Evolutionary conservation across 2,888 invertebrate genomes (phyloP).

Genomic region (Mamestra brassicae): DNA sequence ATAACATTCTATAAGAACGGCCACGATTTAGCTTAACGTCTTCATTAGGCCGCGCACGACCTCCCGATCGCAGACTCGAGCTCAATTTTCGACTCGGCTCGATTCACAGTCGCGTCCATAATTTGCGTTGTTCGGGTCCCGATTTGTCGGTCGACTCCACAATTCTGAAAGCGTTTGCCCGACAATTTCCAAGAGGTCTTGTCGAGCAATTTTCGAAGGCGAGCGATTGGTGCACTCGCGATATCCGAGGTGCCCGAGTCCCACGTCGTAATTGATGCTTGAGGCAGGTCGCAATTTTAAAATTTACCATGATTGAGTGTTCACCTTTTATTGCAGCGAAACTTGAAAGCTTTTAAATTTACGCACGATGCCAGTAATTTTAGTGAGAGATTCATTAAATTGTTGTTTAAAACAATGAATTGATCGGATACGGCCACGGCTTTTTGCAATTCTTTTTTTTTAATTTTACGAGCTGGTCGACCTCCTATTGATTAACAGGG

Average conservation of each 20-base stretch:
- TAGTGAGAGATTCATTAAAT: conserved; percentile 74
- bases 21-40: conserved; percentile 87
- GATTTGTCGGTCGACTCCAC: conserved; percentile 83
- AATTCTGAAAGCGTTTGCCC: conserved; percentile 81
- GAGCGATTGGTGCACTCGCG: conserved; percentile 81
- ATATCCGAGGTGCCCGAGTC: conserved; percentile 77
- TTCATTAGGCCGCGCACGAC: conserved; percentile 88
- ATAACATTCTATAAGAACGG: conserved; percentile 82
- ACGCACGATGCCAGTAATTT: conserved; percentile 76
- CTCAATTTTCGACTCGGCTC: conserved; percentile 85
- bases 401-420: conserved; percentile 80
- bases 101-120: conserved; percentile 79
- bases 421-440: conserved; percentile 52
- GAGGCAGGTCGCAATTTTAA: conserved; percentile 87
- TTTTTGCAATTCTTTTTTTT: conserved; percentile 60
- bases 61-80: conserved; percentile 80
- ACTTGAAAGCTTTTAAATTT: conserved; percentile 80
- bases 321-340: conserved; percentile 80
- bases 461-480: conserved; percentile 38
- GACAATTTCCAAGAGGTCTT: conserved; percentile 85
- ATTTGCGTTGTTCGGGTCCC: conserved; percentile 85
- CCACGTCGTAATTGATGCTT: conserved; percentile 84
- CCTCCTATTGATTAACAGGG: conserved; percentile 30
- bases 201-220: conserved; percentile 84
- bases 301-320: conserved; percentile 86